Conservation (phyloP, 2,888 invertebrate species). For the Sceliomorpha sp. region DNA sequence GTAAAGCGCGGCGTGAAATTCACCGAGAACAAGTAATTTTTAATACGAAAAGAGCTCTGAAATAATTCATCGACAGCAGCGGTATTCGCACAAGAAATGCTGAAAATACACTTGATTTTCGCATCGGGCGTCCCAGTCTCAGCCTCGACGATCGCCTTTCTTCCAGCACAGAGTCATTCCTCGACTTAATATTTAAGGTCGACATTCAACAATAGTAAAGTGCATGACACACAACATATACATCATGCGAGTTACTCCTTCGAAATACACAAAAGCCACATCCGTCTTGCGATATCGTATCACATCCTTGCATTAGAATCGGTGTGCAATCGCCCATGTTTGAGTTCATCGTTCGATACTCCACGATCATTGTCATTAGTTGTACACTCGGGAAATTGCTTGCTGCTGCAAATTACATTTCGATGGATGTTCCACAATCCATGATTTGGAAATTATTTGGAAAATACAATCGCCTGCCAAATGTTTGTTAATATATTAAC, state of each 20-base stretch:
- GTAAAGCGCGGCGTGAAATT: conserved; percentile 16
- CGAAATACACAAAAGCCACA: conserved; percentile 22
- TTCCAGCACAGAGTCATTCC: conserved; percentile 50
- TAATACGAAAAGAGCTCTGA: conserved; percentile 34
- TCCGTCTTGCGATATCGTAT: too few relatives aligned
- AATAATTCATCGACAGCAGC: conserved; percentile 51
- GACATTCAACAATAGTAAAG: conserved; percentile 51
- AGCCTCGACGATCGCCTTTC: conserved; percentile 32
- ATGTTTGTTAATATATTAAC: too few relatives aligned
- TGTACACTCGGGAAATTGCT: too few relatives aligned
- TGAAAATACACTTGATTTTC: conserved; percentile 56
- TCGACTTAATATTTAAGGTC: conserved; percentile 62
- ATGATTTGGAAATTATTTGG: too few relatives aligned
- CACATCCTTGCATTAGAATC: too few relatives aligned
- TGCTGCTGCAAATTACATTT: too few relatives aligned
- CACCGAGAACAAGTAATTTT: conserved; percentile 43
- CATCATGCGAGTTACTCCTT: conserved; percentile 35
- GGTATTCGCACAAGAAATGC: conserved; percentile 47
- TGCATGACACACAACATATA: conserved; percentile 23
- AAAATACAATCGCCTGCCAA: too few relatives aligned
- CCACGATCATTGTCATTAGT: too few relatives aligned
- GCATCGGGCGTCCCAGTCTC: conserved; percentile 44
- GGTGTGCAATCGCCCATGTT: too few relatives aligned
- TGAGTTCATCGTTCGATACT: too few relatives aligned
- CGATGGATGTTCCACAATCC: too few relatives aligned